Conservation (phyloP, 64 coral and sea anemone species). For the Orbicella faveolata region DNA sequence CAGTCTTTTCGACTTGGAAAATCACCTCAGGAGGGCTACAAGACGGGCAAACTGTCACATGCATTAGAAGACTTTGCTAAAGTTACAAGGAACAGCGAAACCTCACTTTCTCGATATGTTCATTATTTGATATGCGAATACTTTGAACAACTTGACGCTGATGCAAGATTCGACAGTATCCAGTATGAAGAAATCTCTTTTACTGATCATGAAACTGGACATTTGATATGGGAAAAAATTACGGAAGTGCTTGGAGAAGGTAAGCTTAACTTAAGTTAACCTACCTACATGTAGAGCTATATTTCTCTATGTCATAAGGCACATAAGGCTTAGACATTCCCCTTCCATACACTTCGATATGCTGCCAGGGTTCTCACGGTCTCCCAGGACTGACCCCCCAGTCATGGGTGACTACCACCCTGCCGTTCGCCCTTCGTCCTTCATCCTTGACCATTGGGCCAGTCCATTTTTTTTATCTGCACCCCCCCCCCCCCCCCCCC, state of each 20-base stretch:
- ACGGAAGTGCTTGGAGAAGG: conserved; percentile 40
- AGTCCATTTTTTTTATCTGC: too few species aligned
- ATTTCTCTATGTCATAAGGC: too few species aligned
- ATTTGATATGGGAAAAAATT: conserved; percentile 51
- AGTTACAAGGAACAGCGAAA: background rate
- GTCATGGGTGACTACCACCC: too few species aligned
- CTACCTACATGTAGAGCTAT: too few species aligned
- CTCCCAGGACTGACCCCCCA: too few species aligned
- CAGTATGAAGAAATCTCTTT: conserved; percentile 11
- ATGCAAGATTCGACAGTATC: background rate
- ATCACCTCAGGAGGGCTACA: conserved; percentile 9
- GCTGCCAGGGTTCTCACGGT: too few species aligned
- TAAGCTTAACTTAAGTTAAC: background rate
- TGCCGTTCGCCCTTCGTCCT: too few species aligned
- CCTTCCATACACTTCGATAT: too few species aligned
- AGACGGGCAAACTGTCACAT: background rate
- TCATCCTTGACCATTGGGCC: too few species aligned
- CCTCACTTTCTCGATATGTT: conserved; percentile 34
- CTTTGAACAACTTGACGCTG: background rate
- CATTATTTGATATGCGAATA: conserved; percentile 37
- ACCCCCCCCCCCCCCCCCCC: too few species aligned
- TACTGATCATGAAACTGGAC: background rate
- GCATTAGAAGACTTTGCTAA: background rate
- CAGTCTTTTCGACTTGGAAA: conserved; percentile 58
- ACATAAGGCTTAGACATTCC: too few species aligned